Evolutionary conservation across 2,113 vertebrate species (phyloP).

Genomic region (Hepsetus odoe): DNA sequence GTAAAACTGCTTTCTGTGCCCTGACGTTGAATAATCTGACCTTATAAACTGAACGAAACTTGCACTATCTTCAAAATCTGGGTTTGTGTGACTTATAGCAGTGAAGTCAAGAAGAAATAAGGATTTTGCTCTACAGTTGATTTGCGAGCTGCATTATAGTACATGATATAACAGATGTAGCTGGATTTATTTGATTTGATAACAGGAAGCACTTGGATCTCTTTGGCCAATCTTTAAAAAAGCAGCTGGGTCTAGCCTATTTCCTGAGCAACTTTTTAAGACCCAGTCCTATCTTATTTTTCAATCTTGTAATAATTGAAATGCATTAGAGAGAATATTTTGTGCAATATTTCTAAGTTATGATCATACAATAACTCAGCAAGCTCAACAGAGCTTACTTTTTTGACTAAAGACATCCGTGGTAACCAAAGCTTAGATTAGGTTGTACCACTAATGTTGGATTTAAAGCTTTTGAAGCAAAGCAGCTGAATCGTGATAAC

Average conservation of each 20-base stretch:
- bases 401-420: background rate
- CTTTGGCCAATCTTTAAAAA: background rate
- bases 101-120: constrained; percentile 24
- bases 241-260: background rate
- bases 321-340: background rate
- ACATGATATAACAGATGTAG: constrained; percentile 5
- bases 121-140: background rate
- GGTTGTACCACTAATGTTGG: background rate
- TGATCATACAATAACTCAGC: background rate
- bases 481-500: background rate
- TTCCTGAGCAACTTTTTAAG: background rate
- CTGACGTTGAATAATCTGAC: constrained; percentile 52
- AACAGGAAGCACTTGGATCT: constrained; percentile 7
- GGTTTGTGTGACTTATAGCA: background rate
- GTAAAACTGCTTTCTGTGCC: constrained; percentile 30
- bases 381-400: background rate
- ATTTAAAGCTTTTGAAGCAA: constrained; percentile 1
- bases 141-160: background rate
- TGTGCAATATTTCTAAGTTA: background rate
- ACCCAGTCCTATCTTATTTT: background rate
- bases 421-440: background rate
- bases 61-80: constrained; percentile 25
- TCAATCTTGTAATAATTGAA: background rate
- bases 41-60: constrained; percentile 39
- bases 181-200: constrained; percentile 10